Base-by-base conservation (phyloP, 2,113 vertebrate species). In the Aramus guarauna region DNA sequence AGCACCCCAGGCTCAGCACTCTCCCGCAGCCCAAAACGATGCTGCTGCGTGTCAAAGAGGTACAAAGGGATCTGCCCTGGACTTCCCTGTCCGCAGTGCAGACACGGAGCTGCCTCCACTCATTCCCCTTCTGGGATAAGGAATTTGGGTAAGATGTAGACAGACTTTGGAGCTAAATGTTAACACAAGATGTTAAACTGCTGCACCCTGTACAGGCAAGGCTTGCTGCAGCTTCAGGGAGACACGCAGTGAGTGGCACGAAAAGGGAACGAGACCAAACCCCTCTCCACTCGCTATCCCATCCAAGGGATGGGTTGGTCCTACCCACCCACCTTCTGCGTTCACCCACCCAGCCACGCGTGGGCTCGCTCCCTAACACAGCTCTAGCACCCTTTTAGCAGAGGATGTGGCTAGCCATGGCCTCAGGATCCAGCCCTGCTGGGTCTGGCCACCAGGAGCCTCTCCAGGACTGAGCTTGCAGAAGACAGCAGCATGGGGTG, bases 1-100 rank as follows among this genome's bases (percentile, higher is more conserved):
- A 1, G 30, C 36, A 59, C 9, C 26, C 26, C 11, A 23, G 15
- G 55, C 67, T 43, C 48, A 19, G 30, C 5, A 48, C 17, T 53
- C 27, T 69, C 59, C 67, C 12, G 4, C 23, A n/a, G 21, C 32
- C 27, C 59, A 50, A 12, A 83, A 15, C 0, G 4, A 34, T 32
- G 30, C 23, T 41, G 58, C n/a, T 23, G 3, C 1, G 2, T 13
- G 15, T 16, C 58, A 7, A 16, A 53, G 16, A 50, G 26, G 3
- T 24, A 9, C 37, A 4, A 13, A 13, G 1, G 43, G 3, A 8
- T 20, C 36, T 59, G 18, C 6, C 14, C 43, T 1, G 29, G 68
- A 36, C 22, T 36, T 63, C 55, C 16, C 27, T 2, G 1, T 30
- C 26, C 0, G 0, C 26, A 23, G 47, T 29, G 37, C 69, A 34